Evolutionary conservation across 2,888 invertebrate genomes (phyloP).

Genomic region (Cynaeus angustus): DNA sequence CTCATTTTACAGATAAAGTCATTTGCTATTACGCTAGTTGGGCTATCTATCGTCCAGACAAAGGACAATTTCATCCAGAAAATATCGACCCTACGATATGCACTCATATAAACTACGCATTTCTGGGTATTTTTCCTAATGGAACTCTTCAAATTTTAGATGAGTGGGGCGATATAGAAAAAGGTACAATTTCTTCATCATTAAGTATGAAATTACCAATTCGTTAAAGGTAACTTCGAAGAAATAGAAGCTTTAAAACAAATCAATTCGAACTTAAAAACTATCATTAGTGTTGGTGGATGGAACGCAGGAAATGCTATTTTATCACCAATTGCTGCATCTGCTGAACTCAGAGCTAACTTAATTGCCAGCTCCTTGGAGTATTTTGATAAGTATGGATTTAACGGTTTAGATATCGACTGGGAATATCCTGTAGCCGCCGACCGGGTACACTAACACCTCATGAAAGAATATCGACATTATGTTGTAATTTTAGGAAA

Average conservation of each 20-base stretch:
- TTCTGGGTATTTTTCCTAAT: constrained; percentile 30
- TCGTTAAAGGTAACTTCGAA: constrained; percentile 24
- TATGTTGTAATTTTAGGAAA: constrained; percentile 29
- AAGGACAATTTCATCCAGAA: constrained; percentile 8
- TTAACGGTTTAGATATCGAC: constrained; percentile 43
- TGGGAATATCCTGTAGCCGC: constrained; percentile 44
- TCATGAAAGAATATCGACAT: background rate
- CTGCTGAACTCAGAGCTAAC: constrained; percentile 31
- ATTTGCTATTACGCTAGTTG: constrained; percentile 35
- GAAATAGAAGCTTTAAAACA: constrained; percentile 37
- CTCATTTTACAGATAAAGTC: constrained; percentile 22
- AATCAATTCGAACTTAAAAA: constrained; percentile 37
- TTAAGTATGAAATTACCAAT: background rate
- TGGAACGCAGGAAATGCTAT: constrained; percentile 46
- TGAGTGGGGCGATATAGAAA: constrained; percentile 36
- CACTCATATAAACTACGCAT: constrained; percentile 39
- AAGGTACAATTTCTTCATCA: constrained; percentile 5
- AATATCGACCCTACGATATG: constrained; percentile 27
- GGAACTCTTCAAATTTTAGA: constrained; percentile 35
- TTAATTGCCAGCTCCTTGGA: constrained; percentile 35
- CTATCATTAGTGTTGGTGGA: constrained; percentile 38
- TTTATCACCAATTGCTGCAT: constrained; percentile 31
- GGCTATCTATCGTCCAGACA: constrained; percentile 25
- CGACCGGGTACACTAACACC: constrained; percentile 15
- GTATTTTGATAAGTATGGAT: constrained; percentile 36